Evolutionary conservation across 2,888 invertebrate genomes (phyloP), one percentile per base, ranked within the genome.

Genomic region (Oscheius sp.): DNA sequence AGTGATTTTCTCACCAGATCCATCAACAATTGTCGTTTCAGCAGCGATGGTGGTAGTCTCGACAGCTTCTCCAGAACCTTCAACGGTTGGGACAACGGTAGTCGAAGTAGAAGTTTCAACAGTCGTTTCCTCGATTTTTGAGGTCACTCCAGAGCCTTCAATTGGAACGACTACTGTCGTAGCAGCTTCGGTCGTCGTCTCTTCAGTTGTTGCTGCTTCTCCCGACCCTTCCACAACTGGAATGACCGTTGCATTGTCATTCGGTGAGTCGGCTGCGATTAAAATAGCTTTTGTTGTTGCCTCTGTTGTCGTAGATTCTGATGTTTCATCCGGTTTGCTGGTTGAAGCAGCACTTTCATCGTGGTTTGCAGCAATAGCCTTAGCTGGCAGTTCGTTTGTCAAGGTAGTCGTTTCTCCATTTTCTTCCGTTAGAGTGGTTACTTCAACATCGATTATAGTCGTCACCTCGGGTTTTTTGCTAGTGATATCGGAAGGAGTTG

Each of bases 321-420:
- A 14, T 14, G 51, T 32, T n/a, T 41, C 51, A 28, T 56, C 69
- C 28, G 62, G 4, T 2, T 64, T 33, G 2, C 64, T n/a, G 1
- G 59, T 28, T 0, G 36, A 51, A 20, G 63, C 45, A 30, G 69
- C 26, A 22, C 67, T 70, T 45, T 74, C 74, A 44, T 62, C 63
- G 22, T 70, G 68, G 41, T 41, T 41, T 14, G 20, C 41, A 33
- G 54, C 67, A 32, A 62, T 68, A 49, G 71, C 47, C 4, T 59
- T 65, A 3, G 41, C 41, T 30, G 57, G 54, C 3, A 32, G 30
- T 12, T 28, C 32, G 17, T 54, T 32, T n/a, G 63, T 26, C 9
- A 26, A 26, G 5, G 9, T 32, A 51, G 20, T 41, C 20, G 51
- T 24, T 8, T 69, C 65, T 47, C 17, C 45, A 9, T 28, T 26